Base-by-base conservation (phyloP, 2,113 vertebrate genomes). In the Galemys pyrenaicus region DNA sequence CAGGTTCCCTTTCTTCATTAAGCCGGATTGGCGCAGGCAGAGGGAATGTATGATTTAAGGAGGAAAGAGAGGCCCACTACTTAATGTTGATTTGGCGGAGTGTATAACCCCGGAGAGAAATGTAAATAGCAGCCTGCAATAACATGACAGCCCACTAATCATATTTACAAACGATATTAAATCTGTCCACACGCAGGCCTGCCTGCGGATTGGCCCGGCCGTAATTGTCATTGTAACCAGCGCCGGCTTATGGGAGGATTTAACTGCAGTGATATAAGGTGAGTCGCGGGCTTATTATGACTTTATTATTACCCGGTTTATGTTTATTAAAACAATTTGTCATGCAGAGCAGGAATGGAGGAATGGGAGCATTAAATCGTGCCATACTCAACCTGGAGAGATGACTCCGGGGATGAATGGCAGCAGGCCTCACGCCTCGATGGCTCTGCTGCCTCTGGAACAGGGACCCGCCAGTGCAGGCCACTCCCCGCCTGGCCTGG, bases 251-350 rank as follows among this genome's bases (percentile, higher is more conserved):
- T 99, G 98, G 99, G 99, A 99, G 99, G 99, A 99, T 99, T 99
- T 99, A 99, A 99, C 99, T 98, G 99, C 99, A 99, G 99, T 99
- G 99, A 99, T 99, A 99, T 99, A 99, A 99, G 99, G 99, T 99
- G 99, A 99, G 99, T 99, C 98, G 98, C 98, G 98, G 99, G 99
- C 99, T 99, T 99, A 99, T 99, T 99, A 99, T 99, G 99, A 99
- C 99, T 99, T 99, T 99, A 99, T 99, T 99, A 99, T 99, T 99
- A 99, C 98, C 99, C 99, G 98, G 98, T 99, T 99, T 99, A 99
- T 99, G 99, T 99, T 99, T 99, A 99, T 99, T 99, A 99, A 99
- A 99, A 99, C 99, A 99, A 99, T 99, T 99, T 99, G 99, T 99
- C 99, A 99, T 99, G 99, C 99, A 99, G 99, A 99, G 99, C 99